phyloP scores from a whole-genome alignment of 2,888 invertebrate species.

The Diaperis boleti region DNA sequence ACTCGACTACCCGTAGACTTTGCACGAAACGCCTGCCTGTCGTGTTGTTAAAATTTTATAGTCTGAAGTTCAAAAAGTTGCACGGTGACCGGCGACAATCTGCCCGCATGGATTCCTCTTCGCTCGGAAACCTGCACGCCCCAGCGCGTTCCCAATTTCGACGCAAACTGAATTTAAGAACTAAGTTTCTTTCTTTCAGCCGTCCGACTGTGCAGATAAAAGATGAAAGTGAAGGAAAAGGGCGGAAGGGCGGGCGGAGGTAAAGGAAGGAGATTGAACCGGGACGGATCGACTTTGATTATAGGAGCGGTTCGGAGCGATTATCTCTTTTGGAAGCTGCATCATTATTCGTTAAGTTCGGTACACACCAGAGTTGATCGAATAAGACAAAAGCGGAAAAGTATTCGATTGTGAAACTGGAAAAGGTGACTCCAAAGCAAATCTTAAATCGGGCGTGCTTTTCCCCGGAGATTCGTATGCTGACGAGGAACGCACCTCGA shows the following conservation, averaged over 20 bases:
- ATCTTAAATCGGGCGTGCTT: conserved; percentile 50
- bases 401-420: conserved; percentile 37
- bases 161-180: conserved; percentile 64
- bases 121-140: conserved; percentile 55
- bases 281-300: conserved; percentile 55
- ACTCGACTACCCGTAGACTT: not conserved
- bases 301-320: conserved; percentile 57
- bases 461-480: conserved; percentile 43
- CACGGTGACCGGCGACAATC: conserved; percentile 58
- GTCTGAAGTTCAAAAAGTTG: conserved; percentile 31
- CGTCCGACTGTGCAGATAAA: conserved; percentile 50
- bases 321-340: conserved; percentile 51
- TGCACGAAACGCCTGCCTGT: not conserved
- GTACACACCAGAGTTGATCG: conserved; percentile 42
- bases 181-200: conserved; percentile 58
- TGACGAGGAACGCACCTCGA: conserved; percentile 31
- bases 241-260: conserved; percentile 26
- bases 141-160: conserved; percentile 62
- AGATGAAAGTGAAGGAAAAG: conserved; percentile 55
- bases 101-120: conserved; percentile 58
- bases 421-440: conserved; percentile 45
- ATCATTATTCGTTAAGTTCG: conserved; percentile 54
- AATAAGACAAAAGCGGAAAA: conserved; percentile 40
- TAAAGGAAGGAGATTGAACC: conserved; percentile 45
- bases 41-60: conserved; percentile 15